Base-by-base conservation (phyloP, 2,888 invertebrate genomes). In the Toxonevra muliebris region DNA sequence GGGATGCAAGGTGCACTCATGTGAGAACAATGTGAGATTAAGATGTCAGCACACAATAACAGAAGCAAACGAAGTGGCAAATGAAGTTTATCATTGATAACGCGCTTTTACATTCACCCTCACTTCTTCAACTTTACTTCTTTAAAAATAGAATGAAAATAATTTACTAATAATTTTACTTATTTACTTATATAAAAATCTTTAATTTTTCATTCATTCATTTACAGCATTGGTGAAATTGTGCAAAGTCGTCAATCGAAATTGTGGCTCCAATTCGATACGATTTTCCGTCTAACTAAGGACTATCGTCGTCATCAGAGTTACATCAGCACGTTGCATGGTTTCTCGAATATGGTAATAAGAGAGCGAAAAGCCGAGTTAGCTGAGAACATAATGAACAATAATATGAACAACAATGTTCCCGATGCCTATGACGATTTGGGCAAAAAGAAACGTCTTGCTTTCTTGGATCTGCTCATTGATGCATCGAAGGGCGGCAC, bases 201-300 rank as follows among this genome's bases (percentile, higher is more conserved):
- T 12, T n/a, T 19, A 4, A 52, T 20, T 15, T 62, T 19, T 52
- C 20, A 7, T 17, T 2, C 4, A 15, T 13, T 11, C 45, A 59
- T 40, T 13, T 53, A 15, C 62, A 88, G 88, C 73, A 87, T 88
- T 69, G 87, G 87, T 53, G 84, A 86, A 69, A 87, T 88, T 61
- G 84, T 88, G 52, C 87, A 87, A 76, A 85, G 80, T 59, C 84
- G 88, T 45, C 87, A 88, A 83, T 84, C 87, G 0, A 88, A 86
- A 73, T 87, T 93, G 3, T 92, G 92, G 89, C 80, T 91, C 0
- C 88, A 89, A 80, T 80, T 86, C 12, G 88, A 91, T 70, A 84
- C 87, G 4, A 79, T 92, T 59, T 93, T 90, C 83, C 86, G 88
- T 63, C 76, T 88, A 11, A 85, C 89, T 0, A 77, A 85, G 12